Percentiles rank a stretch among this genome's conserved stretches.
Conservation (phyloP, 2,113 vertebrate species). For the Aramus guarauna region DNA sequence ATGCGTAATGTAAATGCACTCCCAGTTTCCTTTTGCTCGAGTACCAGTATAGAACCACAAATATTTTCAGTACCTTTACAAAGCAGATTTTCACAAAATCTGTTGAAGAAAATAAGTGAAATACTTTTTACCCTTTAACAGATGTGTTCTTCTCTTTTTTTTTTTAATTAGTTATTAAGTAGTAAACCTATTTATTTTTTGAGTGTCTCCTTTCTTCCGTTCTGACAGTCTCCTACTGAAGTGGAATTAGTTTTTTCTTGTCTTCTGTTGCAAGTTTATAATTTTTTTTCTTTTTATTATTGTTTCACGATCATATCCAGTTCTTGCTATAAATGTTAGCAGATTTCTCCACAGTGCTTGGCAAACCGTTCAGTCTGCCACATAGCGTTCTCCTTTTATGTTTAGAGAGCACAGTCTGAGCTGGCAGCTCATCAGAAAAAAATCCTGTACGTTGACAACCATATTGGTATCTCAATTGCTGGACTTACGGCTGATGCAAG, state of each 20-base stretch:
- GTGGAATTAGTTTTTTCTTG: neutral
- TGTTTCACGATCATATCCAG: neutral
- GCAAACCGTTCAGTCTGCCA: neutral
- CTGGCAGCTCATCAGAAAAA: conserved; percentile 99
- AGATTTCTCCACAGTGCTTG: conserved; percentile 27
- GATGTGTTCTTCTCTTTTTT: neutral
- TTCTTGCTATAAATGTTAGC: neutral
- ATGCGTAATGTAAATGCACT: neutral
- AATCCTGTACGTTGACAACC: conserved; percentile 97
- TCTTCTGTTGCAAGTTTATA: neutral
- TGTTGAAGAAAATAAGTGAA: neutral
- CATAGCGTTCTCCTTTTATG: conserved; percentile 29
- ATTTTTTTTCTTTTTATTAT: neutral
- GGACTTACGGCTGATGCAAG: conserved; percentile 96
- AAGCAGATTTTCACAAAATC: neutral
- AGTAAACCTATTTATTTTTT: neutral
- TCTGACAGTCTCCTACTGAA: neutral
- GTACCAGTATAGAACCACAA: neutral
- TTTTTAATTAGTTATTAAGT: neutral
- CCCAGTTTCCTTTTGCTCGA: neutral
- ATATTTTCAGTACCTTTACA: neutral
- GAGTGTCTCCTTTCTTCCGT: neutral
- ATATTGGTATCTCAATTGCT: conserved; percentile 96
- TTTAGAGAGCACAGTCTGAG: conserved; percentile 95
- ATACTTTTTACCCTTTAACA: neutral